phyloP scores from a whole-genome alignment of 2,888 invertebrate species.

The Polyommatus icarus region DNA sequence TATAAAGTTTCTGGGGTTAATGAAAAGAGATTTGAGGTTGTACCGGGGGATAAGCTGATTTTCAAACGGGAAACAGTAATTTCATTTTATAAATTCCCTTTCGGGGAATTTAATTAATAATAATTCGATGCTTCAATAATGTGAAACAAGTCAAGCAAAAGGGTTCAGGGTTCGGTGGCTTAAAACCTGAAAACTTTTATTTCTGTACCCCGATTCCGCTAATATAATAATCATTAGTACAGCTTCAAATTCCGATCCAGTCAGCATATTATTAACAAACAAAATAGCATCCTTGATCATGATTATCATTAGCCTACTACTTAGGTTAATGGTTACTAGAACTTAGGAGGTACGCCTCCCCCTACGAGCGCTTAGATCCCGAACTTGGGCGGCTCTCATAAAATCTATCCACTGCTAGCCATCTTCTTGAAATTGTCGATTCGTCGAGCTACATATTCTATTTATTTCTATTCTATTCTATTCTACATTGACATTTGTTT shows the following conservation, averaged over 20 bases:
- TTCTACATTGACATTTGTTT: too few species aligned
- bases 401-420: too few species aligned
- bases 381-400: too few species aligned
- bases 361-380: too few species aligned
- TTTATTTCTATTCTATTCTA: too few species aligned
- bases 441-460: too few species aligned
- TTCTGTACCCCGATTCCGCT: background rate
- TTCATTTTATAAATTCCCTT: background rate
- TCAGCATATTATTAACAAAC: too few species aligned
- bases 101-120: slow-evolving; percentile 2
- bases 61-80: background rate
- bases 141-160: slow-evolving; percentile 6
- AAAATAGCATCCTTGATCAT: background rate
- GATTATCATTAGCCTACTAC: too few species aligned
- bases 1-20: background rate
- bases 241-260: too few species aligned
- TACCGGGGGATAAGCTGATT: background rate
- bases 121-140: background rate
- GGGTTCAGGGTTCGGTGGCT: background rate
- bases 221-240: background rate
- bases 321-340: too few species aligned
- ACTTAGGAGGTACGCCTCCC: too few species aligned
- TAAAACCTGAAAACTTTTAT: background rate
- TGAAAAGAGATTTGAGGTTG: background rate
- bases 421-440: too few species aligned